These are phyloP conservation scores for Amphilophus citrinellus DNA, from an alignment of 2,113 vertebrate genomes.

Conservation along the genomic window DNA sequence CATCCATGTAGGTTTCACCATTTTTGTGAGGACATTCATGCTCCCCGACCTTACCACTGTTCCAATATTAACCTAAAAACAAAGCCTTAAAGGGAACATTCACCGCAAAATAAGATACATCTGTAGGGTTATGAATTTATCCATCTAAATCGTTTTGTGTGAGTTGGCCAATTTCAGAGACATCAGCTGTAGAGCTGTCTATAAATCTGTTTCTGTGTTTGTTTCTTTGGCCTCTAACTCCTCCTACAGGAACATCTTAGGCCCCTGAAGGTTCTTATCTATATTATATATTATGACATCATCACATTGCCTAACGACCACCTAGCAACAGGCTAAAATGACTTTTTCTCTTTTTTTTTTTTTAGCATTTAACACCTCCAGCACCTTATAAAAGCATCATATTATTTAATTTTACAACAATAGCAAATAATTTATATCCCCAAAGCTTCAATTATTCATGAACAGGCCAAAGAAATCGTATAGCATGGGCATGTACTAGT, in stretches of 20 bases:
- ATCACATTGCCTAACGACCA: too few relatives aligned
- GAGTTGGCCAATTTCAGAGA: too few relatives aligned
- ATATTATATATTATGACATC: background rate
- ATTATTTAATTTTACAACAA: background rate
- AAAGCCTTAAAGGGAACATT: background rate
- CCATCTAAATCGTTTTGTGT: background rate
- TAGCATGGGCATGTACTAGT: background rate
- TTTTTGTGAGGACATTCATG: background rate
- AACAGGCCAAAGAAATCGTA: background rate
- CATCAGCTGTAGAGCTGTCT: background rate
- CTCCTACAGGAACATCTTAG: background rate
- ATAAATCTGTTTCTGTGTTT: background rate
- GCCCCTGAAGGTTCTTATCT: background rate
- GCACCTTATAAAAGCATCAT: background rate
- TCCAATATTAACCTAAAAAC: background rate
- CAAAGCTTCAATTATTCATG: background rate
- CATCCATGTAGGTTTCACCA: background rate
- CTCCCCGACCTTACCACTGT: background rate
- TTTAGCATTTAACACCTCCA: background rate
- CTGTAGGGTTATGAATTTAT: background rate
- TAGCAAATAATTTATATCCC: background rate
- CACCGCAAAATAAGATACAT: background rate
- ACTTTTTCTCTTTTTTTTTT: background rate
- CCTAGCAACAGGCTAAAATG: background rate
- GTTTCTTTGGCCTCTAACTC: background rate